phyloP scores from a whole-genome alignment of 1,140 invertebrate genomes.

The Lasioglossum albipes region DNA sequence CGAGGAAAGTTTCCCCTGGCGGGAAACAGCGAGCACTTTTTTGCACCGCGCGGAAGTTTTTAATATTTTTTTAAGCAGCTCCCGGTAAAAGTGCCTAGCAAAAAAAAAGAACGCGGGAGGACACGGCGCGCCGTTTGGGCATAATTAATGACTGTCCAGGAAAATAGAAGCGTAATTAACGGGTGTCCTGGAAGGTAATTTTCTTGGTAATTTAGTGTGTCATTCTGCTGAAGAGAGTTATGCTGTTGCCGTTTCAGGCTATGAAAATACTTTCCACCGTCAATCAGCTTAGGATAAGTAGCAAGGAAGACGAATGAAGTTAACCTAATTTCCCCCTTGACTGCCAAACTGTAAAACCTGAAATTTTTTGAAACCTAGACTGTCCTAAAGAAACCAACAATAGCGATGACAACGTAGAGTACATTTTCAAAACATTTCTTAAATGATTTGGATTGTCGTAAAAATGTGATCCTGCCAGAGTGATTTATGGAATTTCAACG shows the following conservation, averaged over 20 bases:
- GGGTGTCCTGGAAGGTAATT: constrained; percentile 35
- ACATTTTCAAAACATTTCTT: no score
- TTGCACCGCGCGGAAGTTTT: neutral
- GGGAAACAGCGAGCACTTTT: neutral
- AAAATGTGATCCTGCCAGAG: no score
- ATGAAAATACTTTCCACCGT: constrained; percentile 18
- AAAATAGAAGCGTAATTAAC: constrained; percentile 45
- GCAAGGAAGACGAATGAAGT: no score
- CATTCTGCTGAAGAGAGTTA: neutral
- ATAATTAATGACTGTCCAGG: constrained; percentile 42
- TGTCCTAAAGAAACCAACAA: no score
- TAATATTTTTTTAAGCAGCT: constrained; percentile 5
- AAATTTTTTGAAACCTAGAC: no score
- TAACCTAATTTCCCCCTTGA: no score
- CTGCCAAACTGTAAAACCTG: neutral
- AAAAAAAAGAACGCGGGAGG: neutral
- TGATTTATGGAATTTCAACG: no score
- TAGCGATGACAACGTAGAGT: no score
- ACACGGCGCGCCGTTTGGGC: neutral
- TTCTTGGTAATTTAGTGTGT: constrained; percentile 44
- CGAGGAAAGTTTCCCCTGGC: neutral
- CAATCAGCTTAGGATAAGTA: neutral
- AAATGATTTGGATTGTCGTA: no score
- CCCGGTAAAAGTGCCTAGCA: neutral
- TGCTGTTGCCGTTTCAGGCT: neutral